These are phyloP conservation scores for Bombus vancouverensis DNA, from an alignment of 1,140 invertebrate species.

Conservation along the genomic window DNA sequence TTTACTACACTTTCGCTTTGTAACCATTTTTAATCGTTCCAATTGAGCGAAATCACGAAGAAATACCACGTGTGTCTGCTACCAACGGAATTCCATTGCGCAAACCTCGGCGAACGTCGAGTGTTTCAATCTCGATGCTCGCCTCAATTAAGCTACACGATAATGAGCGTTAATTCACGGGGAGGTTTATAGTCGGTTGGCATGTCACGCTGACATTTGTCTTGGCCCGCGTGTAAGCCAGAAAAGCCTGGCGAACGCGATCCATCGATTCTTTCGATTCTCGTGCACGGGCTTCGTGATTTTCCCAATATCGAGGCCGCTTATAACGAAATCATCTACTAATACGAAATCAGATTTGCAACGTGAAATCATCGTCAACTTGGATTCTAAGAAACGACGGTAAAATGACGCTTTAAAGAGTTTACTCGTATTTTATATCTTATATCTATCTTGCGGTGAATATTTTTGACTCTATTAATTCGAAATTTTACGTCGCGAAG, in stretches of 20 bases:
- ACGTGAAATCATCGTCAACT: background rate
- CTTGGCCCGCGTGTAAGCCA: background rate
- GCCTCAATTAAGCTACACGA: slow-evolving; percentile 43
- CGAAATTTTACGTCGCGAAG: too few relatives aligned
- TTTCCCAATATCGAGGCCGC: background rate
- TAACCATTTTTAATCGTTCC: background rate
- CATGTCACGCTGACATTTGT: slow-evolving; percentile 38
- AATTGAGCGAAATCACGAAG: background rate
- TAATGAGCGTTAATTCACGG: slow-evolving; percentile 44
- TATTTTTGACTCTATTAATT: too few relatives aligned
- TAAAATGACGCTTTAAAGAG: background rate
- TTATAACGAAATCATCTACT: background rate
- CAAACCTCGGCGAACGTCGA: slow-evolving; percentile 8
- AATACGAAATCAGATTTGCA: background rate
- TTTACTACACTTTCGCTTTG: background rate
- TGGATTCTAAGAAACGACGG: background rate
- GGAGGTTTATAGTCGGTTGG: slow-evolving; percentile 36
- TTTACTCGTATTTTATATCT: too few relatives aligned
- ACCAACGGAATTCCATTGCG: slow-evolving; percentile 24
- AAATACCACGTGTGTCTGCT: slow-evolving; percentile 2
- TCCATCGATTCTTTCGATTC: slow-evolving; percentile 14
- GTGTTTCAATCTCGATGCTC: slow-evolving; percentile 37
- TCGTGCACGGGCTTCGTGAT: background rate
- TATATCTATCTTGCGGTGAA: too few relatives aligned
- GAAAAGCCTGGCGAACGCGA: background rate